Evolutionary conservation across 53 echinoderm and acorn worm genomes (phyloP), one percentile per base, ranked within the genome.

Genomic region (Paelopatides confundens): DNA sequence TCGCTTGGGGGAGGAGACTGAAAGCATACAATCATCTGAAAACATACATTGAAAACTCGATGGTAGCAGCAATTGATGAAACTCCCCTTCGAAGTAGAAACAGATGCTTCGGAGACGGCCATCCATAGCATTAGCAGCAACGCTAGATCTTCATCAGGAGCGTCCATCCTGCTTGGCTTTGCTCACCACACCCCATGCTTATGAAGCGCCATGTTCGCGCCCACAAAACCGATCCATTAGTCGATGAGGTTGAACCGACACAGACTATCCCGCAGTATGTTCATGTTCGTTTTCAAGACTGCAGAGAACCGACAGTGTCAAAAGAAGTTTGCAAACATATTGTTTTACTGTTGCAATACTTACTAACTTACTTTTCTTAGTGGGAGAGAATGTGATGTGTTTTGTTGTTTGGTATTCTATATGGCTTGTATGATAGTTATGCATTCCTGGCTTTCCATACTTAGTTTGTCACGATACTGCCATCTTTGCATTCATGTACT

Each of bases 11-110:
- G 81, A 81, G 81, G 81, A 81, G 15, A 52, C 81, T 50, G 51
- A 81, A 81, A 49, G 29, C 52, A 1, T 81, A 50, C 52, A 10
- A 81, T 3, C 2, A 15, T 52, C 24, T 83, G 34, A 83, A 62
- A 83, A 32, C 62, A 37, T 30, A 83, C 62, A 83, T 83, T 34
- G 63, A 62, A 83, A 31, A 63, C 4, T 83, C 83, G 6, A 31
- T 63, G 21, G 83, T 31, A 83, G 83, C 83, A 12, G 32, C 63
- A 54, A 83, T 62, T 63, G 83, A 83, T 58, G 63, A 62, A 29
- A 83, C 54, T 83, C 53, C 83, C 83, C 26, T 83, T 83, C 64
- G 83, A 83, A 83, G 64, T 83, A 24, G 83, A 63, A 40, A 83
- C 83, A 62, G 64, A 83, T 58, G 83, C 83, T 11, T 83, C 63